Evolutionary conservation across 2,113 vertebrate species (phyloP).

Genomic region (Saiga tatarica): DNA sequence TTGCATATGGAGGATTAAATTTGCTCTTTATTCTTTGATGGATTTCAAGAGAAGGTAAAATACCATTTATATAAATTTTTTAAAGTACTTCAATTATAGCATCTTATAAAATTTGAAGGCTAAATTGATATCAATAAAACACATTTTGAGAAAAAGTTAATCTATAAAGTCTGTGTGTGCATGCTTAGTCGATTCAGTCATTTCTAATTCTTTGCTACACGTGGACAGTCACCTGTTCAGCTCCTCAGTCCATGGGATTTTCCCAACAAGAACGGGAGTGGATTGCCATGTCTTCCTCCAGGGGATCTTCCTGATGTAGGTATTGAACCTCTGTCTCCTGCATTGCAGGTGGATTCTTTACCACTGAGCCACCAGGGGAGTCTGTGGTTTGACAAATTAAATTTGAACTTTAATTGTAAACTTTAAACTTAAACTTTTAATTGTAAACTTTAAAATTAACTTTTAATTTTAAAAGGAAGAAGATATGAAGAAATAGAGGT

Average conservation of each 20-base stretch:
- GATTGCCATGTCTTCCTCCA: background rate
- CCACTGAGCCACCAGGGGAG: background rate
- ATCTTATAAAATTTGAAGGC: background rate
- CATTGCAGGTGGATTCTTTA: background rate
- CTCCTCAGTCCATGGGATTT: background rate
- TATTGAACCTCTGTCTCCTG: background rate
- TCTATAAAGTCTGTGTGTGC: background rate
- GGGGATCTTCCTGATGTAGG: background rate
- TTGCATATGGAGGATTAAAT: background rate
- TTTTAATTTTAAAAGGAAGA: background rate
- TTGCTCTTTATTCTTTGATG: constrained; percentile 55
- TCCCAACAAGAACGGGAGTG: fast-evolving
- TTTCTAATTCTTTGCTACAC: background rate
- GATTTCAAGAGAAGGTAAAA: constrained; percentile 58
- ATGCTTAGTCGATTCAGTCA: background rate
- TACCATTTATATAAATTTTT: background rate
- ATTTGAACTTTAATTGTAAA: background rate
- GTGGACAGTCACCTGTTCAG: background rate
- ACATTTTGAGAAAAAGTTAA: background rate
- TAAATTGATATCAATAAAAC: background rate
- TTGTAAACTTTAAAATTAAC: constrained; percentile 15
- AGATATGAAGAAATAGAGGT: background rate
- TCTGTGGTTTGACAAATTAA: background rate
- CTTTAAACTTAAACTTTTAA: too few relatives aligned
- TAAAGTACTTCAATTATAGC: background rate